These are phyloP conservation scores for Eumacrocentrus americanus DNA, from an alignment of 2,888 invertebrate species.

Conservation along the genomic window DNA sequence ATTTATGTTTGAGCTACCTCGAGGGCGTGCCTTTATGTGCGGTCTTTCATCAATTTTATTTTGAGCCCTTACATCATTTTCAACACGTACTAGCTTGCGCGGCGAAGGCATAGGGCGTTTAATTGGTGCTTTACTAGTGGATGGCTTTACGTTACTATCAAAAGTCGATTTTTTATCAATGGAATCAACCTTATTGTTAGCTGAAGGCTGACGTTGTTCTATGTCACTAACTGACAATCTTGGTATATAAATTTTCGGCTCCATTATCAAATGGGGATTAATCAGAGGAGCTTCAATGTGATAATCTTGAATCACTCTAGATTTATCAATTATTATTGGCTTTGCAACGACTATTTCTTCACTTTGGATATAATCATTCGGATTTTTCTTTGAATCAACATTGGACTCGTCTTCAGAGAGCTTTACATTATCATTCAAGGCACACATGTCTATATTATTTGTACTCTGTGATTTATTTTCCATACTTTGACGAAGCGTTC, in stretches of 20 bases:
- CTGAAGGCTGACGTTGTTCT: not conserved
- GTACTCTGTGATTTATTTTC: slow-evolving; percentile 36
- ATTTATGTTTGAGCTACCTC: slow-evolving; percentile 19
- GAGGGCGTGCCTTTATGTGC: no score
- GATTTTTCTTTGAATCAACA: not conserved
- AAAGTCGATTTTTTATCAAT: not conserved
- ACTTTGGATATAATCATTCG: not conserved
- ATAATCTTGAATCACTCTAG: slow-evolving; percentile 22
- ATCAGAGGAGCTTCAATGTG: slow-evolving; percentile 25
- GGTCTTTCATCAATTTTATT: slow-evolving; percentile 24
- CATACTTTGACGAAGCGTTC: slow-evolving; percentile 41
- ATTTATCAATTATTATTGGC: slow-evolving; percentile 29
- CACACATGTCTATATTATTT: not conserved
- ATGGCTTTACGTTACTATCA: not conserved
- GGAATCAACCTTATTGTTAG: not conserved
- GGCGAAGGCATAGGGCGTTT: not conserved
- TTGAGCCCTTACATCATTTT: slow-evolving; percentile 10
- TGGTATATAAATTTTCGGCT: slow-evolving; percentile 33
- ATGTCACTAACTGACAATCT: slow-evolving; percentile 11
- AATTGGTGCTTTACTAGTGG: not conserved
- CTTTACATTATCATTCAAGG: not conserved
- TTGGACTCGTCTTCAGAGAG: not conserved
- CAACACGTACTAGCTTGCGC: slow-evolving; percentile 15
- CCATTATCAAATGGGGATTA: slow-evolving; percentile 38
- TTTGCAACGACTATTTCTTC: slow-evolving; percentile 20